phyloP scores from a whole-genome alignment of 2,113 vertebrate species.

The Coptodon bakossiorum region DNA sequence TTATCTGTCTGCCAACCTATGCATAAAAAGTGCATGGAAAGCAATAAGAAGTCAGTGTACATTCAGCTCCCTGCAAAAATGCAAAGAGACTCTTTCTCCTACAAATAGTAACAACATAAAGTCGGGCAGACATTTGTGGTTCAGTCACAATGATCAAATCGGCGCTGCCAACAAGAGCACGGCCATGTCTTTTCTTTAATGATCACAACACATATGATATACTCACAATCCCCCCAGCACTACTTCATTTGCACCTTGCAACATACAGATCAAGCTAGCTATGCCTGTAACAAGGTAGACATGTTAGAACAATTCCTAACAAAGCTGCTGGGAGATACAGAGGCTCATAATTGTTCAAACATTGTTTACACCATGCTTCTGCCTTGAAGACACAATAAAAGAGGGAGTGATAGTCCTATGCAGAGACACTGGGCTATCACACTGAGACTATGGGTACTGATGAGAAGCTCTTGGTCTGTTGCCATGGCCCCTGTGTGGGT shows the following conservation, averaged over 20 bases:
- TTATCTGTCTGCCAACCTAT: conserved; percentile 14
- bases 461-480: conserved; percentile 57
- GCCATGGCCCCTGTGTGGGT: conserved; percentile 53
- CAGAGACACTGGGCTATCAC: conserved; percentile 32
- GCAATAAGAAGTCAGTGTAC: background rate
- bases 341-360: conserved; percentile 53
- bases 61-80: background rate
- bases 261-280: conserved; percentile 1
- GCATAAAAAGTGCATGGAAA: conserved; percentile 15
- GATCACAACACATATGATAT: background rate
- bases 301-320: conserved; percentile 19
- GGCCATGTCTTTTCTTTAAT: conserved; percentile 2
- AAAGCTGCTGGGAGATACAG: conserved; percentile 22
- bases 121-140: background rate
- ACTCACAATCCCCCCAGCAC: background rate
- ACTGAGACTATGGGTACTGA: conserved; percentile 50
- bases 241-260: background rate
- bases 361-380: conserved; percentile 50
- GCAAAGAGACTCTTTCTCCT: background rate
- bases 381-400: conserved; percentile 62
- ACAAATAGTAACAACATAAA: background rate
- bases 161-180: background rate
- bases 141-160: conserved; percentile 22
- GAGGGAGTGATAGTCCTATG: conserved; percentile 36
- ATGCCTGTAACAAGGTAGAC: conserved; percentile 27